A percentile compares a stretch with the other conserved stretches of the same genome.
phyloP scores from a whole-genome alignment of 2,797 vertebrate genomes.

The Prionace glauca region DNA sequence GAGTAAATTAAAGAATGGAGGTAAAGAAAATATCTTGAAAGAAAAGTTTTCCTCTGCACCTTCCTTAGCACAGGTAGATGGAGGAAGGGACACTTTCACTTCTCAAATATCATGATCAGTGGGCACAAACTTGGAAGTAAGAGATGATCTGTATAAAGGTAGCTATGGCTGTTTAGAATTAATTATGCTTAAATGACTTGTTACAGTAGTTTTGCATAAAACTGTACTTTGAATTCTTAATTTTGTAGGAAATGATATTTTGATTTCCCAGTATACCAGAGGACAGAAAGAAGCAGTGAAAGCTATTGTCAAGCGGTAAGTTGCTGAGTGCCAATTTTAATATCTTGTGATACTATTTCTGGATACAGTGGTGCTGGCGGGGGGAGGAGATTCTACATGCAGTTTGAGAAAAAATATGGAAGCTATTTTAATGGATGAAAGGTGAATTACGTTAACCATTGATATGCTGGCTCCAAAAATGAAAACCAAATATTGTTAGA shows the following conservation, averaged over 20 bases:
- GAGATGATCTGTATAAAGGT: not conserved
- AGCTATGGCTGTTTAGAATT: not conserved
- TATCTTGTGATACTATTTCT: not conserved
- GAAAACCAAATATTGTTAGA: too few relatives aligned
- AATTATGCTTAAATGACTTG: not conserved
- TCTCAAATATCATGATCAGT: not conserved
- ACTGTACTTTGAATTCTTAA: not conserved
- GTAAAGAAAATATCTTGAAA: not conserved
- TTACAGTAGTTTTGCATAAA: not conserved
- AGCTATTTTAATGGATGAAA: not conserved
- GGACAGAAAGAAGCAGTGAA: slow-evolving; percentile 69
- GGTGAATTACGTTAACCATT: not conserved
- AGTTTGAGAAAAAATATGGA: not conserved
- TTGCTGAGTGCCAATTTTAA: not conserved
- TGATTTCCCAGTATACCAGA: slow-evolving; percentile 67
- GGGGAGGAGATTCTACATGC: not conserved
- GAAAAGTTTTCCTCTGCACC: not conserved
- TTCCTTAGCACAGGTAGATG: not conserved
- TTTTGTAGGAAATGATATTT: slow-evolving; percentile 60
- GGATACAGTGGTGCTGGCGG: not conserved
- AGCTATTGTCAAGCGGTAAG: slow-evolving; percentile 52
- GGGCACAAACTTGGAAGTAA: not conserved
- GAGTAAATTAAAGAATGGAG: not conserved
- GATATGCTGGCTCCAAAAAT: not conserved
- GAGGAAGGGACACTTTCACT: not conserved